A percentile compares a stretch with the other conserved stretches of the same genome.
These are phyloP conservation scores for Euzetes globulus DNA, from an alignment of 2,888 invertebrate species.

Conservation along the genomic window DNA sequence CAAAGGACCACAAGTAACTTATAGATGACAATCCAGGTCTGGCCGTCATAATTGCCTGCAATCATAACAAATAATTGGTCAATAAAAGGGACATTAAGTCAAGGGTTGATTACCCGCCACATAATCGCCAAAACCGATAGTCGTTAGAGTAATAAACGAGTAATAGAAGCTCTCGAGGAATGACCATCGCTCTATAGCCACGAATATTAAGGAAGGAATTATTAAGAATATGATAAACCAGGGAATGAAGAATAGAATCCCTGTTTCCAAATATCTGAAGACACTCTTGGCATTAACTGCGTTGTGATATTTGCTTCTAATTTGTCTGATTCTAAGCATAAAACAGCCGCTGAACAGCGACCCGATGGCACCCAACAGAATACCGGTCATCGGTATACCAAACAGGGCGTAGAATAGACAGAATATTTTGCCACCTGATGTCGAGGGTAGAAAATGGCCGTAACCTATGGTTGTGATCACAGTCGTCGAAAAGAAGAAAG, in stretches of 20 bases:
- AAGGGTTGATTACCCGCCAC: slow-evolving; percentile 55
- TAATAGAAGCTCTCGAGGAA: slow-evolving; percentile 77
- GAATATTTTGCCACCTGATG: slow-evolving; percentile 66
- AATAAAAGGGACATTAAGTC: not conserved
- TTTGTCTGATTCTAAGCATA: slow-evolving; percentile 26
- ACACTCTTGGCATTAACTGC: not conserved
- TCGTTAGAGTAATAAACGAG: slow-evolving; percentile 54
- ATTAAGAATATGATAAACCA: slow-evolving; percentile 79
- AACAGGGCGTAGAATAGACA: slow-evolving; percentile 80
- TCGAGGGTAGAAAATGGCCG: slow-evolving; percentile 78
- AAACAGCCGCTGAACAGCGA: slow-evolving; percentile 59
- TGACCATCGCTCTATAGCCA: slow-evolving; percentile 75
- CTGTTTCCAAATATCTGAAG: slow-evolving; percentile 14
- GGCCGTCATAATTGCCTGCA: slow-evolving; percentile 40
- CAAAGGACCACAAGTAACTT: slow-evolving; percentile 73
- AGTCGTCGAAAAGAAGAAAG: slow-evolving; percentile 82
- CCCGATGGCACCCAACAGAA: slow-evolving; percentile 65
- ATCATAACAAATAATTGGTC: not conserved
- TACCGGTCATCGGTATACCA: slow-evolving; percentile 75
- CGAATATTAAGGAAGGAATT: slow-evolving; percentile 73
- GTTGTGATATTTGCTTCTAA: not conserved
- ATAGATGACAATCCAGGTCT: slow-evolving; percentile 54
- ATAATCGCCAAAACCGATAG: slow-evolving; percentile 80
- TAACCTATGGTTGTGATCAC: slow-evolving; percentile 88
- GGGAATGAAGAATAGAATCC: slow-evolving; percentile 68